phyloP scores from a whole-genome alignment of 2,888 invertebrate species.

The Cosmia pyralina region DNA sequence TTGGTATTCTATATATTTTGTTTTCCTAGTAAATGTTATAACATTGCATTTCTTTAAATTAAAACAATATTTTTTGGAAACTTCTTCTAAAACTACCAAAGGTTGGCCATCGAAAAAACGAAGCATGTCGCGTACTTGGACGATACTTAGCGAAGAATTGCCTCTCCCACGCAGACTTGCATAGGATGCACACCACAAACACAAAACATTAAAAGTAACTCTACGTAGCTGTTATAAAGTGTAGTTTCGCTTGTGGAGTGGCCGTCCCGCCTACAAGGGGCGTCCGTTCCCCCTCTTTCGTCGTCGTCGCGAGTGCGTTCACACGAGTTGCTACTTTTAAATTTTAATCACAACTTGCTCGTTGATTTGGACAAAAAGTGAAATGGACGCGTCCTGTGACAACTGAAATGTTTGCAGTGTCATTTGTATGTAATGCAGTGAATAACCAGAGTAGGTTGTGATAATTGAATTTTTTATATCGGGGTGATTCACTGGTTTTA shows the following conservation, averaged over 20 bases:
- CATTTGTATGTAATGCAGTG: constrained; percentile 62
- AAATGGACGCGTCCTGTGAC: constrained; percentile 78
- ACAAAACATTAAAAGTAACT: constrained; percentile 52
- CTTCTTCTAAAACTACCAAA: constrained; percentile 43
- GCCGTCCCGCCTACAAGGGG: constrained; percentile 88
- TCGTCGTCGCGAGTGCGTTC: constrained; percentile 82
- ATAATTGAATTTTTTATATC: constrained; percentile 63
- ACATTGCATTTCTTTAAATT: not conserved
- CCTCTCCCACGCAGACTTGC: constrained; percentile 83
- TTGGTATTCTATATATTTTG: too few relatives aligned
- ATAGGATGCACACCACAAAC: constrained; percentile 78
- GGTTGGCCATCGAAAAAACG: constrained; percentile 77
- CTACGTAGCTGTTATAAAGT: constrained; percentile 66
- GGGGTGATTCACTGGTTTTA: constrained; percentile 61
- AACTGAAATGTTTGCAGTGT: constrained; percentile 72
- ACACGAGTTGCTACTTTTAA: constrained; percentile 87
- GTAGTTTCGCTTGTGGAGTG: constrained; percentile 59
- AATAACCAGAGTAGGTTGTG: constrained; percentile 54
- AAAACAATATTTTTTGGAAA: constrained; percentile 24
- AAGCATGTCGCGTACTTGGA: constrained; percentile 79
- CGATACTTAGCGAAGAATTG: constrained; percentile 85
- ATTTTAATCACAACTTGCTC: constrained; percentile 87
- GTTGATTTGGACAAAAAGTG: constrained; percentile 86
- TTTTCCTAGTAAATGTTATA: too few relatives aligned
- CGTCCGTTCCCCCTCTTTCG: constrained; percentile 84